Percentiles rank a stretch among this genome's conserved stretches.
phyloP scores from a whole-genome alignment of 2,888 invertebrate genomes.

The Drosophila mimetica region DNA sequence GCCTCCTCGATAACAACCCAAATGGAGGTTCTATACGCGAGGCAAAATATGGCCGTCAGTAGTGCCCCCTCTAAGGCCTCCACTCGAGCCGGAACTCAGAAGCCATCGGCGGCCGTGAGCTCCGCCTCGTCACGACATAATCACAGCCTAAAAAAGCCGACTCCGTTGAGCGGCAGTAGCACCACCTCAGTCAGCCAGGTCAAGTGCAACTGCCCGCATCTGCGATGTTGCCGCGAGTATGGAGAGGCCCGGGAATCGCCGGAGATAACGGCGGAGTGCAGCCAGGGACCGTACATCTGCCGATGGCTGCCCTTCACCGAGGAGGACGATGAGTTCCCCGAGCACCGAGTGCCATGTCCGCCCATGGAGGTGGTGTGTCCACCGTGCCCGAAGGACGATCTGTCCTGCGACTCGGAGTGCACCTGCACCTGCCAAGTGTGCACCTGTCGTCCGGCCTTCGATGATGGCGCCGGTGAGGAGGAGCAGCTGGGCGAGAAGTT shows the following conservation, averaged over 20 bases:
- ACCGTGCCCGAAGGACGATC: conserved; percentile 47
- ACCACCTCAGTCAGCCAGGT: background rate
- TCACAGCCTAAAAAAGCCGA: background rate
- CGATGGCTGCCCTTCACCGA: conserved; percentile 65
- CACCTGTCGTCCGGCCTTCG: conserved; percentile 41
- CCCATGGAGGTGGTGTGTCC: conserved; percentile 58
- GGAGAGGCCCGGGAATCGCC: conserved; percentile 46
- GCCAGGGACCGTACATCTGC: conserved; percentile 77
- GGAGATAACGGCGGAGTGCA: conserved; percentile 66
- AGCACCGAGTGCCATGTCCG: conserved; percentile 52
- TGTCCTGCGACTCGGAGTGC: conserved; percentile 58
- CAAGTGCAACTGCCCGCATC: conserved; percentile 57
- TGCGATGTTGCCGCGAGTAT: conserved; percentile 53
- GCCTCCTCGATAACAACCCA: background rate
- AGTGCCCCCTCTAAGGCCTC: conserved; percentile 23
- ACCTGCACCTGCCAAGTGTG: conserved; percentile 64
- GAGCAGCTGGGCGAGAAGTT: conserved; percentile 54
- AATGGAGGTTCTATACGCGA: conserved; percentile 47
- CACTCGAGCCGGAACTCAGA: background rate
- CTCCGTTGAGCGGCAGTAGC: background rate
- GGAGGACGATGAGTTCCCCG: conserved; percentile 38
- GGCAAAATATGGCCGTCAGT: conserved; percentile 8
- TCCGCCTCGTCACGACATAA: conserved; percentile 6
- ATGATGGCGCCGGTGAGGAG: conserved; percentile 32
- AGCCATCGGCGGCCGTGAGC: background rate